A percentile compares a stretch with the other conserved stretches of the same genome.
Evolutionary conservation across 1,140 invertebrate species (phyloP).

Genomic region (Dolichoris vasculosae): DNA sequence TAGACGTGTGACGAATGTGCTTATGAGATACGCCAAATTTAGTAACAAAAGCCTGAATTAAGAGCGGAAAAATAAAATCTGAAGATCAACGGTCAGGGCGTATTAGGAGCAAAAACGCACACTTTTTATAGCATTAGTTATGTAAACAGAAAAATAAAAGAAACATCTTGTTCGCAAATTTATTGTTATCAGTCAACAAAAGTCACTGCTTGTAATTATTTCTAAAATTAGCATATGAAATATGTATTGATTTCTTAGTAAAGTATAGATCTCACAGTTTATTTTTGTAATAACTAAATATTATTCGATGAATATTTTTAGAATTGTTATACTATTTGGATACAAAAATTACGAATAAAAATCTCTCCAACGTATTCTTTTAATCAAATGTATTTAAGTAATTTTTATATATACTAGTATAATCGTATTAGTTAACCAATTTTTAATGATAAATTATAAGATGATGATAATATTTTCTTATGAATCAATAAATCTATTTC

Average conservation of each 20-base stretch:
- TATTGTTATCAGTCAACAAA: too few relatives aligned
- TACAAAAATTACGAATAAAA: too few relatives aligned
- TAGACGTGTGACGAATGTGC: background rate
- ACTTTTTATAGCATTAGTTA: background rate
- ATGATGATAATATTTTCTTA: too few relatives aligned
- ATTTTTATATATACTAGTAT: too few relatives aligned
- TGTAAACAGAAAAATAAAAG: constrained; percentile 21
- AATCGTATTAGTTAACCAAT: too few relatives aligned
- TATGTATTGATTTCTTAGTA: constrained; percentile 4
- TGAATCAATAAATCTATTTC: too few relatives aligned
- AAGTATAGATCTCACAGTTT: background rate
- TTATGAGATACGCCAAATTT: background rate
- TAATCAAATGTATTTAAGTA: too few relatives aligned
- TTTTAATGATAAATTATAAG: too few relatives aligned
- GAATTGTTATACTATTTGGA: too few relatives aligned
- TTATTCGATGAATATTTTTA: background rate
- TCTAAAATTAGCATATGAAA: constrained; percentile 11
- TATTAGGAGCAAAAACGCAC: background rate
- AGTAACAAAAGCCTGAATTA: background rate
- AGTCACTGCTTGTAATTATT: constrained; percentile 25
- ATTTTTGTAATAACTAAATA: constrained; percentile 26
- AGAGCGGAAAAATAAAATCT: background rate
- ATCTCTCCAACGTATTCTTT: too few relatives aligned
- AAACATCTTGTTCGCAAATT: too few relatives aligned
- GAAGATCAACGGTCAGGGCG: background rate